These are phyloP conservation scores for Drosophila tripunctata DNA, from an alignment of 2,888 invertebrate genomes.

Conservation along the genomic window DNA sequence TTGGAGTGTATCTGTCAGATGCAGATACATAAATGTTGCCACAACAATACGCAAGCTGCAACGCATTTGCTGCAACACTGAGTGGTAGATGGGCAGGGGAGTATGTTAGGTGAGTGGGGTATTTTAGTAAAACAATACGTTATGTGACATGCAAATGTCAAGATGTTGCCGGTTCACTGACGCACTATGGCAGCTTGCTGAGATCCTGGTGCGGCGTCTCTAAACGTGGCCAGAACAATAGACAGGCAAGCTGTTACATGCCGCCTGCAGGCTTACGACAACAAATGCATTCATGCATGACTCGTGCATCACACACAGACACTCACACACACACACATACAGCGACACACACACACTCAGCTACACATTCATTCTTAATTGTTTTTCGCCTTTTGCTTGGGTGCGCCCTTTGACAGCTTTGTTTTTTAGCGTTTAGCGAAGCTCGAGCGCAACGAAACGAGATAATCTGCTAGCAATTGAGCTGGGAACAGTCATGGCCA, in stretches of 20 bases:
- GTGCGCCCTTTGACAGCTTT: slow-evolving; percentile 62
- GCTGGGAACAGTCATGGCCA: neutral
- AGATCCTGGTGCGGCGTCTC: slow-evolving; percentile 5
- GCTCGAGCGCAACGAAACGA: slow-evolving; percentile 35
- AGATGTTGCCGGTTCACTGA: slow-evolving; percentile 57
- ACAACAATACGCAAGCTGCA: slow-evolving; percentile 23
- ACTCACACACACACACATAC: slow-evolving; percentile 9
- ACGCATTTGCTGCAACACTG: slow-evolving; percentile 23
- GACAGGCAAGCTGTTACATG: slow-evolving; percentile 46
- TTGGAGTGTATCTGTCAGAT: slow-evolving; percentile 51
- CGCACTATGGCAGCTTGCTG: slow-evolving; percentile 35
- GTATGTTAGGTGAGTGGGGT: neutral
- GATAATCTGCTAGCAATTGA: slow-evolving; percentile 61
- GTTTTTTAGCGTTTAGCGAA: slow-evolving; percentile 3
- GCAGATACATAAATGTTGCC: slow-evolving; percentile 29
- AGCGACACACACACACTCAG: slow-evolving; percentile 1
- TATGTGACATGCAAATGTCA: slow-evolving; percentile 57
- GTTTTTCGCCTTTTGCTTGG: slow-evolving; percentile 66
- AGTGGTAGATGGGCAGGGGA: neutral
- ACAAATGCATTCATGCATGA: slow-evolving; percentile 58
- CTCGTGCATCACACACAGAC: slow-evolving; percentile 19
- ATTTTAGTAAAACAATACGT: slow-evolving; percentile 9
- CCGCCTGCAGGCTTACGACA: slow-evolving; percentile 47
- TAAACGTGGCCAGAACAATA: slow-evolving; percentile 53
- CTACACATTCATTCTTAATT: slow-evolving; percentile 51